Base-by-base conservation (phyloP, 2,888 invertebrate genomes). In the Cepaea hortensis region DNA sequence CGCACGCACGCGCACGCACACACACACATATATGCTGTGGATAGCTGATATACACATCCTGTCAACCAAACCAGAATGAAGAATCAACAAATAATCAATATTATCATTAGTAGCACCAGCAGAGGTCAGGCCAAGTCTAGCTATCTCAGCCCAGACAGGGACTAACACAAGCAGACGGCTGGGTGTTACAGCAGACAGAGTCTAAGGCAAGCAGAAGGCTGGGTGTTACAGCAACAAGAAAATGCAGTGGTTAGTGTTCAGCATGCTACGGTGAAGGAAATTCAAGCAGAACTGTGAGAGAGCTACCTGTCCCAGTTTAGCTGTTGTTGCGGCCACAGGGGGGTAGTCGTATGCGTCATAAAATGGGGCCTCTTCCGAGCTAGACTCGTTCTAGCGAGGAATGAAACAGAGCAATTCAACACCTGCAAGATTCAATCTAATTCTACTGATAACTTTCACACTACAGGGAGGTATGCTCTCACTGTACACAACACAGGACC, bases 291-390 rank as follows among this genome's bases (percentile, higher is more conserved):
- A 5, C 20, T 50, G 15, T 20, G n/a, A 55, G 20, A 35, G 48
- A 68, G 81, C 88, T 48, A 91, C 87, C 84, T 89, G 89, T 76
- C 90, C 90, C 87, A 91, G 84, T 89, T 89, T 90, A 61, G 89
- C 81, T 84, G 88, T 88, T 65, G 87, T 85, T 88, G 88, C 75
- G 61, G 89, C 88, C n/a, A 89, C 89, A 13, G 91, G 91, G 65
- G 90, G 91, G 84, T 92, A 91, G n/a, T 88, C 88, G 80, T 84
- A 84, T 62, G 88, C 88, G 87, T 88, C 88, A 72, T 86, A 87
- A 88, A 87, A 87, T 55, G 68, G 86, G 84, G 85, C 80, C 65
- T 87, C 88, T 62, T 87, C 87, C 35, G 87, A 87, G 68, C 87
- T 84, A 75, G 87, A 84, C 72, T 87, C 87, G 80, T 81, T 84